Percentiles rank a stretch among this genome's conserved stretches.
These are phyloP conservation scores for Tachyglossus aculeatus DNA, from an alignment of 2,797 vertebrate genomes.

Conservation along the genomic window DNA sequence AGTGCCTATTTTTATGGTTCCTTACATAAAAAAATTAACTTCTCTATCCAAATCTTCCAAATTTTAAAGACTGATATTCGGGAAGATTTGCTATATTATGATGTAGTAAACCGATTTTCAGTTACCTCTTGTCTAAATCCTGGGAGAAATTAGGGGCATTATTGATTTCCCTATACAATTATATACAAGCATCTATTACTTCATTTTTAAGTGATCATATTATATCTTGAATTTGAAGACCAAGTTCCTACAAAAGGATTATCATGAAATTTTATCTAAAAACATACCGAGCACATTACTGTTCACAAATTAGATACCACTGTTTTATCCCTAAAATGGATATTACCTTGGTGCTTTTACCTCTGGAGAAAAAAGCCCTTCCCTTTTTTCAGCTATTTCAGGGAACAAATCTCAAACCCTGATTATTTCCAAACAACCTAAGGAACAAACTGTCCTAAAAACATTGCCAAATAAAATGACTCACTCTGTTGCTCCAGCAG, in stretches of 20 bases:
- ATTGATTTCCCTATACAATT: background rate
- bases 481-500: background rate
- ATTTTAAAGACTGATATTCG: too few relatives aligned
- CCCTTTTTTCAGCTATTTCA: background rate
- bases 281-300: background rate
- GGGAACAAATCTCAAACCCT: background rate
- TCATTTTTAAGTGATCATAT: background rate
- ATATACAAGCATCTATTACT: background rate
- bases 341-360: background rate
- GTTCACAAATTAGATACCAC: background rate
- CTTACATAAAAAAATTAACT: too few relatives aligned
- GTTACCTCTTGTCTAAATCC: too few relatives aligned
- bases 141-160: background rate
- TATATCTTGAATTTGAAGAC: background rate
- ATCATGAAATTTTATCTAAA: background rate
- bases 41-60: too few relatives aligned
- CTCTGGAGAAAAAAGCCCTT: background rate
- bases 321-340: background rate
- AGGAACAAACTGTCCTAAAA: background rate
- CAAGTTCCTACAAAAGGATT: background rate
- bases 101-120: too few relatives aligned
- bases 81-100: too few relatives aligned
- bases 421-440: background rate
- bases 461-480: background rate
- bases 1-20: too few relatives aligned